phyloP scores from a whole-genome alignment of 2,797 vertebrate species.

The Acanthopagrus latus region DNA sequence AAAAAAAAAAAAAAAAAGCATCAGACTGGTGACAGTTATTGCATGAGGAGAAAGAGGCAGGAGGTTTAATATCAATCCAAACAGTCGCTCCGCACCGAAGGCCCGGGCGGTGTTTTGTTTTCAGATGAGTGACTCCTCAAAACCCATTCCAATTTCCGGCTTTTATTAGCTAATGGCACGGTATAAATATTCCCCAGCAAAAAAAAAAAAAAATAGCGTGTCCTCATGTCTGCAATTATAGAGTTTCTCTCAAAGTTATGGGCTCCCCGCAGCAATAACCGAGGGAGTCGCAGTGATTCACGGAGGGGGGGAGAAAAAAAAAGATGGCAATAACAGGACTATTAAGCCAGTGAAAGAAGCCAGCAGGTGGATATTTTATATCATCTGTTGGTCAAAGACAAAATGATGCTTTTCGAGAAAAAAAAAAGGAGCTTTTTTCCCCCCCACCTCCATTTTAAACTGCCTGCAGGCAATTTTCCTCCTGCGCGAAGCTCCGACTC shows the following conservation, averaged over 20 bases:
- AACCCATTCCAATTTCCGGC: neutral
- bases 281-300: conserved; percentile 15
- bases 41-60: neutral
- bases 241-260: conserved; percentile 25
- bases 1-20: conserved; percentile 25
- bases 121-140: neutral
- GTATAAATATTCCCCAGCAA: conserved; percentile 17
- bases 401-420: conserved; percentile 37
- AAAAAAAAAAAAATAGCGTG: neutral
- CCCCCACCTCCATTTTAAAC: conserved; percentile 13
- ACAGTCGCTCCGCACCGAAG: neutral
- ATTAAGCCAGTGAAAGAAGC: conserved; percentile 39
- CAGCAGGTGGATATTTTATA: conserved; percentile 52
- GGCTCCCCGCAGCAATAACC: conserved; percentile 13
- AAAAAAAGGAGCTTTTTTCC: conserved; percentile 10
- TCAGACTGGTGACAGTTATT: conserved; percentile 41
- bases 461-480: conserved; percentile 38
- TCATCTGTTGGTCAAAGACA: conserved; percentile 52
- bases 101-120: neutral
- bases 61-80: conserved; percentile 43
- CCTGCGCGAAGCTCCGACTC: conserved; percentile 28
- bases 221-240: neutral
- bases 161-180: conserved; percentile 5
- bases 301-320: neutral
- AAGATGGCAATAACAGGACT: conserved; percentile 26